A percentile compares a stretch with the other conserved stretches of the same genome.
These are phyloP conservation scores for Eurypyga helias DNA, from an alignment of 2,113 vertebrate genomes.

Conservation along the genomic window DNA sequence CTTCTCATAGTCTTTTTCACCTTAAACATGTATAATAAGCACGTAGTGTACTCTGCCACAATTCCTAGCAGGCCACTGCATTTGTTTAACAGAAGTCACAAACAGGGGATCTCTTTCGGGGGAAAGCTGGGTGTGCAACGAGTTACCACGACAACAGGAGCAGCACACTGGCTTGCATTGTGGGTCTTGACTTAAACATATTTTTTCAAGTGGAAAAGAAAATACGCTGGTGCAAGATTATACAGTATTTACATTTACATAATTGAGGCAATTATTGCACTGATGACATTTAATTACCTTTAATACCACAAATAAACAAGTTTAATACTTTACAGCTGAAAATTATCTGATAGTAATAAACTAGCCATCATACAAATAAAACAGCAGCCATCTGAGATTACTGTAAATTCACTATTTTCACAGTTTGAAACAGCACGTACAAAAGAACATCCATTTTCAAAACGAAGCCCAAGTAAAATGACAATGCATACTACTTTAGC, in stretches of 20 bases:
- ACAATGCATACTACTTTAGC: accelerated
- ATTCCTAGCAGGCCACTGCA: neutral
- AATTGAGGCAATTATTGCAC: conserved; percentile 34
- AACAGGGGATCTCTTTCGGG: neutral
- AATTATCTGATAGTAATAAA: neutral
- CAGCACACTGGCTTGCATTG: neutral
- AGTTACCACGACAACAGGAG: neutral
- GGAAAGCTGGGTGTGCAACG: neutral
- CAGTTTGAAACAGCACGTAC: neutral
- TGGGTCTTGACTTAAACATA: neutral
- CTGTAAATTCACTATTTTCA: neutral
- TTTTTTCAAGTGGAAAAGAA: conserved; percentile 30
- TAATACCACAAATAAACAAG: neutral
- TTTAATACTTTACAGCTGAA: neutral
- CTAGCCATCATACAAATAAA: neutral
- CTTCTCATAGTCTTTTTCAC: neutral
- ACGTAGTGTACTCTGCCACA: neutral
- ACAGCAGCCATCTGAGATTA: neutral
- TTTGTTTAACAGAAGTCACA: neutral
- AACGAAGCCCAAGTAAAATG: neutral
- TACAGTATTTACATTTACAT: neutral
- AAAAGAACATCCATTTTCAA: neutral
- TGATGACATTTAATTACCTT: conserved; percentile 16
- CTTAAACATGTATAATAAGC: neutral
- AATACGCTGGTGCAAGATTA: neutral